Conservation (phyloP, 2,113 vertebrate genomes). For the Callipepla squamata region DNA sequence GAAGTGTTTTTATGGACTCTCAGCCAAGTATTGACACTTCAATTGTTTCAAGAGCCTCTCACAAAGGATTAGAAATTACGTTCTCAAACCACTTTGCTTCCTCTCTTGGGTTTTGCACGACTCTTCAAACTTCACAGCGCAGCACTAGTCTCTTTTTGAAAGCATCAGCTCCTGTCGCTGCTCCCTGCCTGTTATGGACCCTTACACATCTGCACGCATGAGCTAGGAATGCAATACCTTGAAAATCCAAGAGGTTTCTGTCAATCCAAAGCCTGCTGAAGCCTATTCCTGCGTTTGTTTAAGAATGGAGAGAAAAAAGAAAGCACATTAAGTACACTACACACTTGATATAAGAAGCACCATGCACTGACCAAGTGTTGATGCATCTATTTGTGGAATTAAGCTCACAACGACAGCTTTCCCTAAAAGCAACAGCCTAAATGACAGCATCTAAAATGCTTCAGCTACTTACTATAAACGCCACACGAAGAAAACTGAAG, state of each 20-base stretch:
- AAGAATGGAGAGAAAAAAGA: background rate
- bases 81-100: background rate
- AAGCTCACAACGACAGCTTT: background rate
- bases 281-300: background rate
- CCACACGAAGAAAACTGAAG: background rate
- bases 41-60: background rate
- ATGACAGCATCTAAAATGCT: background rate
- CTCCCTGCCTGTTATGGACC: too few species aligned
- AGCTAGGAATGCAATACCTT: background rate
- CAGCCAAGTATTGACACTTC: background rate
- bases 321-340: background rate
- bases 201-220: accelerated
- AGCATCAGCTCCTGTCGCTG: too few species aligned
- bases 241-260: background rate
- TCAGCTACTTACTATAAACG: background rate
- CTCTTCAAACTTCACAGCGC: background rate
- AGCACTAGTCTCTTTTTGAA: background rate
- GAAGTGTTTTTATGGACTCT: background rate
- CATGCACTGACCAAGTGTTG: background rate
- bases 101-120: background rate
- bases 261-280: background rate
- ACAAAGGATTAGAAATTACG: background rate
- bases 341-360: accelerated
- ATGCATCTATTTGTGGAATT: background rate
- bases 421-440: background rate